A percentile compares a stretch with the other conserved stretches of the same genome.
Evolutionary conservation across 1,140 invertebrate genomes (phyloP).

Genomic region (Apis laboriosa): DNA sequence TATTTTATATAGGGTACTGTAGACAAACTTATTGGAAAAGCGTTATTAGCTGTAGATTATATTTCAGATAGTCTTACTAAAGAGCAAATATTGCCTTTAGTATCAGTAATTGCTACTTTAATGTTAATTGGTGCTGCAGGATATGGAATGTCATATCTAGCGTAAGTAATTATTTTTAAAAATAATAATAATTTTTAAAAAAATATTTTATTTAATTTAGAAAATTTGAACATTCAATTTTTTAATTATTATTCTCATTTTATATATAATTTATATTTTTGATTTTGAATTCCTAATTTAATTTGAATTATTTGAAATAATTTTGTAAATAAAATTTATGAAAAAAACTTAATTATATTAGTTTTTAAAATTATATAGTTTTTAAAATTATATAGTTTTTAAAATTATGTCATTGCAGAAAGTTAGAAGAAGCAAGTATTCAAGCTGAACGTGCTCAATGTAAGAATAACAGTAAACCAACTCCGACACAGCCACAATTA

Average conservation of each 20-base stretch:
- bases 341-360: not conserved
- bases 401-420: conserved; percentile 77
- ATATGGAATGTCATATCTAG: conserved; percentile 94
- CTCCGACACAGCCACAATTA: conserved; percentile 84
- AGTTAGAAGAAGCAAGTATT: conserved; percentile 90
- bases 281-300: not conserved
- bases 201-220: not conserved
- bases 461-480: conserved; percentile 78
- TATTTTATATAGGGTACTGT: conserved; percentile 84
- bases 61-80: conserved; percentile 88
- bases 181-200: no score
- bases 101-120: conserved; percentile 92
- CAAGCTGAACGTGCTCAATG: conserved; percentile 82
- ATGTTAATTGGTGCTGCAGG: conserved; percentile 90
- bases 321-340: not conserved
- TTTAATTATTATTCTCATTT: not conserved
- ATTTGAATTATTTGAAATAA: not conserved
- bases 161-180: conserved; percentile 82
- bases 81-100: conserved; percentile 90
- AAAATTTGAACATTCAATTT: not conserved
- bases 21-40: conserved; percentile 85
- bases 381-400: no score
- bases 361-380: not conserved
- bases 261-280: not conserved
- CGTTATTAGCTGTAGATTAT: conserved; percentile 87